Evolutionary conservation across 2,113 vertebrate species (phyloP).

Genomic region (Rattus norvegicus): GRCr8 NC_086023.1:131226501-131227000

Average conservation of each 20-base stretch:
- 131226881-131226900: neutral
- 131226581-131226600: neutral
- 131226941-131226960: neutral
- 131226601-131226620: neutral
- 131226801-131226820: slow-evolving; percentile 18
- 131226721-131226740: neutral
- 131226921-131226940: neutral
- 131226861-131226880: neutral
- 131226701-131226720: neutral
- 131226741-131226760: neutral
- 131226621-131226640: neutral
- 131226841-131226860: slow-evolving; percentile 23
- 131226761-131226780: neutral
- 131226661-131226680: neutral
- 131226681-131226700: neutral
- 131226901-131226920: neutral
- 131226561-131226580: neutral
- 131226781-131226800: neutral
- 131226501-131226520: neutral
- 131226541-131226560: neutral
- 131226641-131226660: neutral
- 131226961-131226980: neutral
- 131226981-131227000: neutral
- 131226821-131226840: slow-evolving; percentile 17
- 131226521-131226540: neutral